Conservation (phyloP, 2,113 vertebrate species). For the Nothobranchius kuhntae region DNA sequence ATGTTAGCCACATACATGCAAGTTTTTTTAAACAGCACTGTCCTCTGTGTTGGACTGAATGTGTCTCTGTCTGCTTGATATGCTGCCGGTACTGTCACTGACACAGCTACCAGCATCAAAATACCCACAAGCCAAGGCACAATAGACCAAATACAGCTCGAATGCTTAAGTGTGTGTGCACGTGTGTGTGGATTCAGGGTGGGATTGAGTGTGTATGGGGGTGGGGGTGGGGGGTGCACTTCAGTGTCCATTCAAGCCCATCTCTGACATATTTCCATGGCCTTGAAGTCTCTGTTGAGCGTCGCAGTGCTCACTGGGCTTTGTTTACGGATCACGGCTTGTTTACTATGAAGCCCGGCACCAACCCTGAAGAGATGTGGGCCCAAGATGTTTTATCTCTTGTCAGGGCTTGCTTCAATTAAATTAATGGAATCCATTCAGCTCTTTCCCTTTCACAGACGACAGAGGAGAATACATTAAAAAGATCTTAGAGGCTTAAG, state of each 20-base stretch:
- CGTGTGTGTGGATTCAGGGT: not conserved
- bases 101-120: slow-evolving; percentile 77
- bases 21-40: slow-evolving; percentile 39
- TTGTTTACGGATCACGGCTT: slow-evolving; percentile 89
- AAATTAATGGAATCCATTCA: slow-evolving; percentile 99
- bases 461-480: slow-evolving; percentile 94
- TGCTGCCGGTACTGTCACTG: slow-evolving; percentile 64
- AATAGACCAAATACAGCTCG: slow-evolving; percentile 72
- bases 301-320: slow-evolving; percentile 77
- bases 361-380: slow-evolving; percentile 89
- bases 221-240: slow-evolving; percentile 71
- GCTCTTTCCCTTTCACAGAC: slow-evolving; percentile 88
- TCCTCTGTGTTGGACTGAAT: slow-evolving; percentile 58
- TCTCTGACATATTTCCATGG: slow-evolving; percentile 83
- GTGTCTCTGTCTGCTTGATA: slow-evolving; percentile 60
- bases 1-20: too few species aligned
- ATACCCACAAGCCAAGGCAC: slow-evolving; percentile 68
- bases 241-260: slow-evolving; percentile 83
- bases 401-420: slow-evolving; percentile 96
- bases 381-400: slow-evolving; percentile 96
- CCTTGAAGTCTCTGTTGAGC: slow-evolving; percentile 88
- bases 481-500: slow-evolving; percentile 97
- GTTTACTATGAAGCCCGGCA: slow-evolving; percentile 88
- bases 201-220: slow-evolving; percentile 44
- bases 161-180: slow-evolving; percentile 67